phyloP scores from a whole-genome alignment of 1,140 invertebrate species.

The Drosophila tristis region DNA sequence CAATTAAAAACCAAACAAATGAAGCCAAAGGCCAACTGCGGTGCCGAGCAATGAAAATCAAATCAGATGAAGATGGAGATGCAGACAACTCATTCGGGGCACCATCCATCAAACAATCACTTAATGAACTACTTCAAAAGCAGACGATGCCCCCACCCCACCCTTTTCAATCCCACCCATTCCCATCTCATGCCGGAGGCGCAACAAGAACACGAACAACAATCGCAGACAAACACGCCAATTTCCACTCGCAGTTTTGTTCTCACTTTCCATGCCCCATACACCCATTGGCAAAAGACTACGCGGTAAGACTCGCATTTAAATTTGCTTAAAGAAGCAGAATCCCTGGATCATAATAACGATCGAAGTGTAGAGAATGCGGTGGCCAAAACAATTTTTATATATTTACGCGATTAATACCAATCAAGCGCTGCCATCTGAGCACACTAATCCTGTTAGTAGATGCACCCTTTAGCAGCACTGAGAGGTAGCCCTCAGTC shows the following conservation, averaged over 20 bases:
- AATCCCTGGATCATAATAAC: no score
- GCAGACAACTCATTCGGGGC: slow-evolving; percentile 12
- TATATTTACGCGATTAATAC: no score
- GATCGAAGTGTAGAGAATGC: no score
- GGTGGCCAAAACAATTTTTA: no score
- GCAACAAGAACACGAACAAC: slow-evolving; percentile 42
- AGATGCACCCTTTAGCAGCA: no score
- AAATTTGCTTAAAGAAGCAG: no score
- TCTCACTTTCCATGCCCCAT: background rate
- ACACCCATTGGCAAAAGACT: no score
- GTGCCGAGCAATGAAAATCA: slow-evolving; percentile 50
- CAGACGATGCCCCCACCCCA: slow-evolving; percentile 31
- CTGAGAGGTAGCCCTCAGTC: no score
- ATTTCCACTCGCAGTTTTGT: slow-evolving; percentile 49
- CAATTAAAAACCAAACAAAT: slow-evolving; percentile 60
- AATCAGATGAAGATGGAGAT: slow-evolving; percentile 39
- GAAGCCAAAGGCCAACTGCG: slow-evolving; percentile 14
- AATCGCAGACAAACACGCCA: slow-evolving; percentile 51
- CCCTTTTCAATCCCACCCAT: slow-evolving; percentile 2
- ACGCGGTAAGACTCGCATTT: no score
- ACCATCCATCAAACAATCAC: slow-evolving; percentile 76
- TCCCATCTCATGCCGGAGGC: background rate
- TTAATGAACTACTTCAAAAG: slow-evolving; percentile 76
- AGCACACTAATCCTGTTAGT: no score
- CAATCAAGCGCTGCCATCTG: no score